Percentiles rank a stretch among this genome's conserved stretches.
phyloP scores from a whole-genome alignment of 2,113 vertebrate species.

The Willisornis vidua region DNA sequence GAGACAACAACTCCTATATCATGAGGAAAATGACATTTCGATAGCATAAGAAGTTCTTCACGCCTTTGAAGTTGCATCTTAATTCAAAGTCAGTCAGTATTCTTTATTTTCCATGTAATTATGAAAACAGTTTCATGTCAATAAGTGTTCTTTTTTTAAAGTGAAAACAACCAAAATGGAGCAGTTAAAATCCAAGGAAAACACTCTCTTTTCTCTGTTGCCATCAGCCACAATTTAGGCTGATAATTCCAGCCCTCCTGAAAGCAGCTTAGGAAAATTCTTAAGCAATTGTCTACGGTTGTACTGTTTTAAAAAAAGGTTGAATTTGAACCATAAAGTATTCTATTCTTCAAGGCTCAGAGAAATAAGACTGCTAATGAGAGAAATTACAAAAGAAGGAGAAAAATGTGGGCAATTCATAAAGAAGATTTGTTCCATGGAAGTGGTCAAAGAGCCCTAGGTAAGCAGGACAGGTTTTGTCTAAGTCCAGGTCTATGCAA shows the following conservation, averaged over 20 bases:
- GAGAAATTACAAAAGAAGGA: background rate
- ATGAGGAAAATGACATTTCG: conserved; percentile 37
- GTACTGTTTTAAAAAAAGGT: background rate
- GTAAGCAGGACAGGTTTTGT: background rate
- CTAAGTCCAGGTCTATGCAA: background rate
- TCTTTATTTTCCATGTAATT: conserved; percentile 38
- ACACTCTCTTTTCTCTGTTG: background rate
- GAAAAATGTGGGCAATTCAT: background rate
- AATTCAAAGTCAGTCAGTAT: conserved; percentile 35
- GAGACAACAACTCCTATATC: background rate
- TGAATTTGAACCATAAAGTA: background rate
- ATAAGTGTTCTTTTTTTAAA: background rate
- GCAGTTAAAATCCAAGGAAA: background rate
- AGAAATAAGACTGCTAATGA: background rate
- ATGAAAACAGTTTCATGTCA: conserved; percentile 3
- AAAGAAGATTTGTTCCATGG: background rate
- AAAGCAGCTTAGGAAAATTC: background rate
- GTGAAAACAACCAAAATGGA: background rate
- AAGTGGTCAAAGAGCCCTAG: background rate
- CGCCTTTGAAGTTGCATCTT: conserved; percentile 17
- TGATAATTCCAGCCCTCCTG: background rate
- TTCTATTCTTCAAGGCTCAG: background rate
- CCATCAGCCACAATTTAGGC: background rate
- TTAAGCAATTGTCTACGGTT: background rate
- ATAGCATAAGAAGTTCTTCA: background rate